Evolutionary conservation across 2,888 invertebrate genomes (phyloP), one percentile per base, ranked within the genome.

Genomic region (Euzetes globulus): DNA sequence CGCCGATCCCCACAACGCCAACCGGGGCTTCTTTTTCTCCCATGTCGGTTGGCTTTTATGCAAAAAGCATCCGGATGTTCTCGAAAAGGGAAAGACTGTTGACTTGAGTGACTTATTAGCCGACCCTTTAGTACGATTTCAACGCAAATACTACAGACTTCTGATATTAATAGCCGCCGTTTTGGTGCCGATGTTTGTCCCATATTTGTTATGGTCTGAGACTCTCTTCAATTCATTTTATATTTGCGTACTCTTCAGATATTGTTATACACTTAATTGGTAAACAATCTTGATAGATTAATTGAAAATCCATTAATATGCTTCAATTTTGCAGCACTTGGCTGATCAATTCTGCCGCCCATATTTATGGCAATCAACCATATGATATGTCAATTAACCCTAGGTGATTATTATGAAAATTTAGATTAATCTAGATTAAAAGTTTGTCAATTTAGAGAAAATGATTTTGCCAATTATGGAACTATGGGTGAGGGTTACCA

Each of bases 321-420:
- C 33, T 33, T 13, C 1, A 41, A 13, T 9, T 9, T 41, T 1
- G 13, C 22, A 79, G 84, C 76, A 85, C 85, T 3, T 86, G 85
- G 85, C 79, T 82, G n/a, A 84, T 96, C n/a, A 96, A 96, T 83
- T 94, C 93, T 82, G 90, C 91, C 13, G 95, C 96, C 0, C 96
- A 96, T 83, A 87, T 92, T 86, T 94, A 90, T 88, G 95, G 95
- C n/a, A 88, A 89, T 79, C 89, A 89, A 81, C 95, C 96, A 0
- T 96, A 94, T 81, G 95, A 96, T 83, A 89, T 86, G 90, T 90
- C 81, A 65, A 84, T 84, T 78, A 83, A 81, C 76, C 83, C 84
- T 0, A 79, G 80, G 1, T 41, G 33, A 9, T n/a, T n/a, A n/a
- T n/a, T n/a, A n/a, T n/a, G n/a, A n/a, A n/a, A n/a, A n/a, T n/a